phyloP scores from a whole-genome alignment of 2,888 invertebrate genomes.

The Rotaria macrura region DNA sequence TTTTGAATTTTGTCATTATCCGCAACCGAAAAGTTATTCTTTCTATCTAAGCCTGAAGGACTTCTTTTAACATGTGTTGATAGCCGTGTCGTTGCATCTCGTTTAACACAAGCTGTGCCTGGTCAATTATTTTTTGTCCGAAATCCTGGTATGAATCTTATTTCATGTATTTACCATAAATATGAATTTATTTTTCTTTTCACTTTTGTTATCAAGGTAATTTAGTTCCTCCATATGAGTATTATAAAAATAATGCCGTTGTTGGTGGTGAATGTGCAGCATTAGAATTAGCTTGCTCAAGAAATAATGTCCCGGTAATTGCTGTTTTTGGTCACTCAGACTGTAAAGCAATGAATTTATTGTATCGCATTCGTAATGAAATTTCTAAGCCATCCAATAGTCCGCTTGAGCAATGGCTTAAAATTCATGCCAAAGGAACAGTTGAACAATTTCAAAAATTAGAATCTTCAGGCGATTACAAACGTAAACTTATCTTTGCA shows the following conservation, averaged over 20 bases:
- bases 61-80: slow-evolving; percentile 97
- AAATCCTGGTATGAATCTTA: slow-evolving; percentile 65
- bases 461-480: slow-evolving; percentile 51
- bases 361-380: slow-evolving; percentile 67
- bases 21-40: background rate
- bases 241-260: slow-evolving; percentile 67
- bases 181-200: background rate
- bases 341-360: slow-evolving; percentile 78
- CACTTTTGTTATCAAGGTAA: slow-evolving; percentile 52
- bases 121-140: slow-evolving; percentile 96
- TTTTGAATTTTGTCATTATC: background rate
- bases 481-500: slow-evolving; percentile 34
- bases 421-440: slow-evolving; percentile 70
- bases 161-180: background rate
- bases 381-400: slow-evolving; percentile 67
- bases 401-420: slow-evolving; percentile 79
- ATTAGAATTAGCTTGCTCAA: slow-evolving; percentile 79
- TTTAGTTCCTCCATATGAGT: slow-evolving; percentile 77
- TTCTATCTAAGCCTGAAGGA: slow-evolving; percentile 70
- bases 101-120: slow-evolving; percentile 83
- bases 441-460: slow-evolving; percentile 59
- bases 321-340: slow-evolving; percentile 95
- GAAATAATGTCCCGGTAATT: slow-evolving; percentile 77
- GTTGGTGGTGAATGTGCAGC: slow-evolving; percentile 90
- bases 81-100: slow-evolving; percentile 86